phyloP scores from a whole-genome alignment of 2,113 vertebrate species.

The Coryphaenoides rupestris region DNA sequence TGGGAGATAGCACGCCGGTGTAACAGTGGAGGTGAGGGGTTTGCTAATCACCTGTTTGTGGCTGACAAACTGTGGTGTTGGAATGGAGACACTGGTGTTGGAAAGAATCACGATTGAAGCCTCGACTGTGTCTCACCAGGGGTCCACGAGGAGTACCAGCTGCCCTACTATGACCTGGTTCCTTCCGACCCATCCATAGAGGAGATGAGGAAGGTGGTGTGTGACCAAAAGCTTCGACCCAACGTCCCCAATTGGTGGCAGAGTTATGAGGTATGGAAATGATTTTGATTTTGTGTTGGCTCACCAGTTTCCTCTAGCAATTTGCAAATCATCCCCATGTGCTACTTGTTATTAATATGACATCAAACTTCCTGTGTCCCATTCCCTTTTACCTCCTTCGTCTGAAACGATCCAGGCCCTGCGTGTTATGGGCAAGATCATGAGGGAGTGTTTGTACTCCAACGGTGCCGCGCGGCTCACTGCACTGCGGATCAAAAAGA shows the following conservation, averaged over 20 bases:
- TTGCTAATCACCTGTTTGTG: conserved; percentile 14
- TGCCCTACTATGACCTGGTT: conserved; percentile 93
- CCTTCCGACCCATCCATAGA: conserved; percentile 95
- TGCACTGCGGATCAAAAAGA: conserved; percentile 95
- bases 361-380: too few relatives aligned
- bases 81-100: conserved; percentile 1
- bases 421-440: conserved; percentile 96
- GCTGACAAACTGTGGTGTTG: background rate
- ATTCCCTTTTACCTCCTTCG: background rate
- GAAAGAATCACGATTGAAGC: too few relatives aligned
- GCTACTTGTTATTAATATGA: too few relatives aligned
- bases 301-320: too few relatives aligned
- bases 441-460: conserved; percentile 96
- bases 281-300: too few relatives aligned
- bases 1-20: conserved; percentile 96
- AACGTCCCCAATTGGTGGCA: conserved; percentile 97
- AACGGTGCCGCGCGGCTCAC: conserved; percentile 90
- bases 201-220: conserved; percentile 95
- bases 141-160: conserved; percentile 94
- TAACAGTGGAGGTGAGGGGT: conserved; percentile 83
- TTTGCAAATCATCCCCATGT: too few relatives aligned
- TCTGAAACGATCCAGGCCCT: conserved; percentile 72
- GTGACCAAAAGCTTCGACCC: conserved; percentile 90
- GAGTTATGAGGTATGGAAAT: conserved; percentile 87
- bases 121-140: conserved; percentile 63